A percentile compares a stretch with the other conserved stretches of the same genome.
phyloP scores from a whole-genome alignment of 1,140 invertebrate genomes.

The Bombus polaris region DNA sequence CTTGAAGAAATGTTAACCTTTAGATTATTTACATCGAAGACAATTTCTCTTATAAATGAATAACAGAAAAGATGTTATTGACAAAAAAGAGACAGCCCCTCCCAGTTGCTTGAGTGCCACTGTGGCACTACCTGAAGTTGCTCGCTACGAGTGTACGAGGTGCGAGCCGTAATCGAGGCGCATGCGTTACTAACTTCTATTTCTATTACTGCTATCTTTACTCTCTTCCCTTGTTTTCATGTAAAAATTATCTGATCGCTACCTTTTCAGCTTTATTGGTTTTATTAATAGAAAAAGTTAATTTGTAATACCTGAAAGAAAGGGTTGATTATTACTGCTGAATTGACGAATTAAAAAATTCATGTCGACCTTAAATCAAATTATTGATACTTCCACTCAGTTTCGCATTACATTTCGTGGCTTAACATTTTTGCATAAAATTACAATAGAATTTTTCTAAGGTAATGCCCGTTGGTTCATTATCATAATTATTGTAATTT shows the following conservation, averaged over 20 bases:
- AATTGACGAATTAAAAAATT: background rate
- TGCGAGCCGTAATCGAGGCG: conserved; percentile 24
- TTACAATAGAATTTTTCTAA: background rate
- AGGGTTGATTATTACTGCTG: background rate
- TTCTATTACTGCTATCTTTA: background rate
- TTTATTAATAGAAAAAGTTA: background rate
- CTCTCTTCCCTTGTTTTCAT: background rate
- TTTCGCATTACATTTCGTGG: background rate
- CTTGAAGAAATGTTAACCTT: background rate
- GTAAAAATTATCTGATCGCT: background rate
- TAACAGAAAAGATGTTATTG: conserved; percentile 3
- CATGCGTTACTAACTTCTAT: conserved; percentile 62
- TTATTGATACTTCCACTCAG: background rate
- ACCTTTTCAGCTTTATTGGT: background rate
- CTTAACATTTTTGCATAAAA: background rate
- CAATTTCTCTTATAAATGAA: background rate
- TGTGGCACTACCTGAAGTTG: conserved; percentile 62
- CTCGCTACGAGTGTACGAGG: too few relatives aligned
- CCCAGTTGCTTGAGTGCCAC: conserved; percentile 57
- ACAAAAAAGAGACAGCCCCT: background rate
- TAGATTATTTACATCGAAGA: conserved; percentile 49
- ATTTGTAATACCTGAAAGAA: background rate
- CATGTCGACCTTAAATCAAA: background rate
- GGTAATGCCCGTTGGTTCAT: background rate
- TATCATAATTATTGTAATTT: background rate